Percentiles rank a stretch among this genome's conserved stretches.
Evolutionary conservation across 2,888 invertebrate genomes (phyloP).

Genomic region (Apotomis capreana): DNA sequence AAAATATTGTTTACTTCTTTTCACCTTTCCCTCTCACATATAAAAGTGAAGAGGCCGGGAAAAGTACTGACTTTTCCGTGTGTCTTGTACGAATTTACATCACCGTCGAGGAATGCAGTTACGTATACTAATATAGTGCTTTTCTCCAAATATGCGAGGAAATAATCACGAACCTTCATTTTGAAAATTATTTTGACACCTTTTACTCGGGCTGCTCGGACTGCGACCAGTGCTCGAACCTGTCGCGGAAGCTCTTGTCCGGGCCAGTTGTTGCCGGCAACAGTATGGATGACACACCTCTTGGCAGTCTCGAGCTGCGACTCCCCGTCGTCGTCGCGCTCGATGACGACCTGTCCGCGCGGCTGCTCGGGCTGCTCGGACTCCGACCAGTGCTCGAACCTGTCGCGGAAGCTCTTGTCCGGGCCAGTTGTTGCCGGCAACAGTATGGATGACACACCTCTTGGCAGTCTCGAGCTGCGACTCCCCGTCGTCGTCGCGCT

Average conservation of each 20-base stretch:
- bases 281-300: slow-evolving; percentile 71
- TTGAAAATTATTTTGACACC: no score
- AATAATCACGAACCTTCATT: no score
- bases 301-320: slow-evolving; percentile 94
- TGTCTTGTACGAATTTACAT: no score
- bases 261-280: slow-evolving; percentile 85
- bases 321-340: slow-evolving; percentile 85
- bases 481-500: slow-evolving; percentile 85
- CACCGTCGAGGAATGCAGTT: no score
- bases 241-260: slow-evolving; percentile 93
- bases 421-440: slow-evolving; percentile 85
- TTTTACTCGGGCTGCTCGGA: slow-evolving; percentile 50
- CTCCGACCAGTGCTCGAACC: slow-evolving; percentile 93
- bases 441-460: slow-evolving; percentile 71
- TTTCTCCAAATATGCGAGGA: no score
- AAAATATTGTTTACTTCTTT: no score
- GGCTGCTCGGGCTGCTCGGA: slow-evolving; percentile 53
- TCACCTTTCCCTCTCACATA: no score
- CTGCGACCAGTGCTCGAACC: slow-evolving; percentile 93
- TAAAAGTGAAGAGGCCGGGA: no score
- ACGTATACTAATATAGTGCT: no score
- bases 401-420: slow-evolving; percentile 93
- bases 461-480: slow-evolving; percentile 94
- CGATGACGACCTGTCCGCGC: slow-evolving; percentile 56
- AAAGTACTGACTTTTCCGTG: no score